A percentile compares a stretch with the other conserved stretches of the same genome.
Evolutionary conservation across 1,140 invertebrate genomes (phyloP).

Genomic region (Lordiphosa mommai): DNA sequence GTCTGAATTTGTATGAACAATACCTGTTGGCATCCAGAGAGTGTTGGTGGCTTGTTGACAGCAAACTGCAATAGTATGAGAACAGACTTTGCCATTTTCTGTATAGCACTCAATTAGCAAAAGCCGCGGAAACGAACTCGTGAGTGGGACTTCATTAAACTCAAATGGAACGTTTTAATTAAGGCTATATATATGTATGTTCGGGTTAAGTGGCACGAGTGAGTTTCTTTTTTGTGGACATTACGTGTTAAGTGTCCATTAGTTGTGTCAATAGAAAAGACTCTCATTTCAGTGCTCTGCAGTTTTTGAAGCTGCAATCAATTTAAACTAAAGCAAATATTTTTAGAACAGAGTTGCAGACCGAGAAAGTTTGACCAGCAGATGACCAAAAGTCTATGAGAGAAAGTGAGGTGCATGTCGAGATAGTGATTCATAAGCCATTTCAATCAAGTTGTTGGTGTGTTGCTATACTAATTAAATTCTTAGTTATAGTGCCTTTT

Average conservation of each 20-base stretch:
- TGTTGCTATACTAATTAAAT: too few species aligned
- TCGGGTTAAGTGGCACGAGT: background rate
- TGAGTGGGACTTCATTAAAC: background rate
- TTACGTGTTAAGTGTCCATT: conserved; percentile 28
- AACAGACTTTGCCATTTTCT: conserved; percentile 4
- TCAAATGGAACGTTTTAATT: conserved; percentile 31
- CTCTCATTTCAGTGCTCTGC: background rate
- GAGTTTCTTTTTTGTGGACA: background rate
- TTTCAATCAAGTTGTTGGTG: too few species aligned
- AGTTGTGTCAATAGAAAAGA: conserved; percentile 24
- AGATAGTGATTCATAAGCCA: too few species aligned
- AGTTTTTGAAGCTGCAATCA: conserved; percentile 6
- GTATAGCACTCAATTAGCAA: background rate
- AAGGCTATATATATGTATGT: conserved; percentile 11
- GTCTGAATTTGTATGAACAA: conserved; percentile 28
- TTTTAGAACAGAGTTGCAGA: too few species aligned
- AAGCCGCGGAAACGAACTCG: background rate
- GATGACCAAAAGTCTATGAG: too few species aligned
- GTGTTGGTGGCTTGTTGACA: conserved; percentile 1
- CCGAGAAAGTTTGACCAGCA: too few species aligned
- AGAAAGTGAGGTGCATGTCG: too few species aligned
- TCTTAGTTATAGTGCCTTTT: too few species aligned
- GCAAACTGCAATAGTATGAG: background rate
- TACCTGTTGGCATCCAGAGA: background rate
- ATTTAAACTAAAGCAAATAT: background rate